Conservation (phyloP, 2,888 invertebrate species). For the Dermolepida albohirtum region DNA sequence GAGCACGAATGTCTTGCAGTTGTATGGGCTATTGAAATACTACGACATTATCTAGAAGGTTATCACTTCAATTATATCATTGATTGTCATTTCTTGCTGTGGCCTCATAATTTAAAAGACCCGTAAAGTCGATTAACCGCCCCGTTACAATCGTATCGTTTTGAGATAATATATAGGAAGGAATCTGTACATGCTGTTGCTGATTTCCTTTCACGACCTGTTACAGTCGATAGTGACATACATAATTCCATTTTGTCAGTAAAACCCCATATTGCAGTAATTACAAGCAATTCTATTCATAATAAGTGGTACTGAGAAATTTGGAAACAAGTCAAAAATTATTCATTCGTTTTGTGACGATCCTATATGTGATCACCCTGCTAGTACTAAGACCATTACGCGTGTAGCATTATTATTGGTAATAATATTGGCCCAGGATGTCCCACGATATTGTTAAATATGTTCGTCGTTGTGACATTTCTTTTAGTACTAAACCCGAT, state of each 20-base stretch:
- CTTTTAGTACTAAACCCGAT: slow-evolving; percentile 47
- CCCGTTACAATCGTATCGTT: slow-evolving; percentile 45
- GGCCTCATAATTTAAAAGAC: slow-evolving; percentile 44
- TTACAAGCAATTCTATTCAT: too few relatives aligned
- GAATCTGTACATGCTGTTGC: slow-evolving; percentile 41
- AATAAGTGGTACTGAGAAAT: too few relatives aligned
- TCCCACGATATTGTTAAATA: slow-evolving; percentile 44
- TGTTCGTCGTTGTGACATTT: slow-evolving; percentile 49
- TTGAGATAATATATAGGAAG: slow-evolving; percentile 44
- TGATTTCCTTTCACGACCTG: slow-evolving; percentile 30
- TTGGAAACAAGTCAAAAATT: too few relatives aligned
- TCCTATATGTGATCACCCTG: too few relatives aligned
- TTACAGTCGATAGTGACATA: too few relatives aligned
- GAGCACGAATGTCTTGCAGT: slow-evolving; percentile 45
- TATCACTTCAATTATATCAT: too few relatives aligned
- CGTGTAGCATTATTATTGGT: too few relatives aligned
- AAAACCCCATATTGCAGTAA: too few relatives aligned
- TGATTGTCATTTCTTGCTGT: too few relatives aligned
- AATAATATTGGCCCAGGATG: slow-evolving; percentile 52
- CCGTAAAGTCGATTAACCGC: slow-evolving; percentile 45
- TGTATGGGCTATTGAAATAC: slow-evolving; percentile 39
- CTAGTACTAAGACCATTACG: too few relatives aligned
- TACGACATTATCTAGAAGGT: slow-evolving; percentile 41
- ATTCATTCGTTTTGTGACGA: too few relatives aligned
- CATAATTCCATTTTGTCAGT: too few relatives aligned